Conservation (phyloP, 2,113 vertebrate species). For the Neomonachus schauinslandi region DNA sequence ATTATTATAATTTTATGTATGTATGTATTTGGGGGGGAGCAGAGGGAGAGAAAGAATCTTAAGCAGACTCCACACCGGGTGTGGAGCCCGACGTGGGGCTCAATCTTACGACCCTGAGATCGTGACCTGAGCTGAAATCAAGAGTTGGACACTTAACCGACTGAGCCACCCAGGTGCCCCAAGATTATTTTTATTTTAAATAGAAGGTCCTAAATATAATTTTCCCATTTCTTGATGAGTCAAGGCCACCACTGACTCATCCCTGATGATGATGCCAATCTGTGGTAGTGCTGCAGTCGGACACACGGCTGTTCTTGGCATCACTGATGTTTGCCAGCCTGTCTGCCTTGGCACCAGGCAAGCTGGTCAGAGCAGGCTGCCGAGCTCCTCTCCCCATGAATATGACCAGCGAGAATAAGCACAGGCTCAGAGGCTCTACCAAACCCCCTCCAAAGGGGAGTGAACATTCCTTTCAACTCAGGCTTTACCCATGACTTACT, state of each 20-base stretch:
- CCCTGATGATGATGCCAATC: background rate
- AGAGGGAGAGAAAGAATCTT: background rate
- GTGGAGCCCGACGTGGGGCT: background rate
- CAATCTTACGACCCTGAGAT: background rate
- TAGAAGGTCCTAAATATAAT: background rate
- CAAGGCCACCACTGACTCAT: background rate
- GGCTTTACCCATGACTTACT: background rate
- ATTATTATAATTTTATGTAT: background rate
- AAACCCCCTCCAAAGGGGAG: background rate
- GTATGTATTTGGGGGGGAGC: background rate
- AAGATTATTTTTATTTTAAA: constrained; percentile 14
- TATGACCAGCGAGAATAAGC: background rate
- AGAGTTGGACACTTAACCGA: too few species aligned
- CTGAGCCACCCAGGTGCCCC: too few species aligned
- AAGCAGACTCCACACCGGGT: background rate
- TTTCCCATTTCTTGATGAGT: background rate
- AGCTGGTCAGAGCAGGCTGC: background rate
- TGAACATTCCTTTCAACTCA: background rate
- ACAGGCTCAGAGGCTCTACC: background rate
- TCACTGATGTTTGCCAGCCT: background rate
- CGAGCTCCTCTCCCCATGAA: background rate
- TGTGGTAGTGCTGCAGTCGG: background rate
- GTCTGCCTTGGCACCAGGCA: background rate
- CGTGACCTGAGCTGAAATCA: too few species aligned
- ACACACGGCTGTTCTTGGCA: background rate